Evolutionary conservation across 64 coral and sea anemone genomes (phyloP).

Genomic region (Stichodactyla mertensii): DNA sequence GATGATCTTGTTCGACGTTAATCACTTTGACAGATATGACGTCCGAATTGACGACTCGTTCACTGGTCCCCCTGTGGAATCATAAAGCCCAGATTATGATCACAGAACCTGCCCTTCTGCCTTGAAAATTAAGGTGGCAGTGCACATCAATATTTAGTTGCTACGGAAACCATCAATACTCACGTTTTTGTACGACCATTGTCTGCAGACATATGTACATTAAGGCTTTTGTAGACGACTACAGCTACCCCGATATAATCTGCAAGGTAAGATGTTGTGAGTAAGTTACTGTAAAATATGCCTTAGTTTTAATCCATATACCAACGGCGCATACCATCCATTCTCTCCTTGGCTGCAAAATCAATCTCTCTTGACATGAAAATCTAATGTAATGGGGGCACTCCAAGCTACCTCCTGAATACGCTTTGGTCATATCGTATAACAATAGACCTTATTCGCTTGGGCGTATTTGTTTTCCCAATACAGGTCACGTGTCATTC

Average conservation of each 20-base stretch:
- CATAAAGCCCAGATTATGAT: too few species aligned
- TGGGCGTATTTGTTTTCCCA: too few species aligned
- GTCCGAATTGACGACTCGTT: slow-evolving; percentile 14
- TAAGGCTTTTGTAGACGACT: not conserved
- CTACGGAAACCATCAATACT: not conserved
- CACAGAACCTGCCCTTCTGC: too few species aligned
- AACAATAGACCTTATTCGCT: too few species aligned
- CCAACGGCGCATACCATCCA: too few species aligned
- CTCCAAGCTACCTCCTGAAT: too few species aligned
- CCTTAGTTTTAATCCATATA: too few species aligned
- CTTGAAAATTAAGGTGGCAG: not conserved
- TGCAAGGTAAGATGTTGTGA: not conserved
- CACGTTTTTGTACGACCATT: not conserved
- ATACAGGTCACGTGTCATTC: too few species aligned
- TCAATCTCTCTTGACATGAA: too few species aligned
- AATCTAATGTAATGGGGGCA: too few species aligned
- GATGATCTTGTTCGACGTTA: slow-evolving; percentile 25
- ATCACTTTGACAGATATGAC: slow-evolving; percentile 24
- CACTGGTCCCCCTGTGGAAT: not conserved
- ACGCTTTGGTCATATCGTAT: too few species aligned
- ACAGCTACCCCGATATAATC: not conserved
- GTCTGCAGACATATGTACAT: not conserved
- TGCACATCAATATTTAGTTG: not conserved
- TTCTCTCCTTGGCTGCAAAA: too few species aligned
- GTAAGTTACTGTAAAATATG: not conserved